phyloP scores from a whole-genome alignment of 1,140 invertebrate genomes.

The Drosophila trapezifrons region DNA sequence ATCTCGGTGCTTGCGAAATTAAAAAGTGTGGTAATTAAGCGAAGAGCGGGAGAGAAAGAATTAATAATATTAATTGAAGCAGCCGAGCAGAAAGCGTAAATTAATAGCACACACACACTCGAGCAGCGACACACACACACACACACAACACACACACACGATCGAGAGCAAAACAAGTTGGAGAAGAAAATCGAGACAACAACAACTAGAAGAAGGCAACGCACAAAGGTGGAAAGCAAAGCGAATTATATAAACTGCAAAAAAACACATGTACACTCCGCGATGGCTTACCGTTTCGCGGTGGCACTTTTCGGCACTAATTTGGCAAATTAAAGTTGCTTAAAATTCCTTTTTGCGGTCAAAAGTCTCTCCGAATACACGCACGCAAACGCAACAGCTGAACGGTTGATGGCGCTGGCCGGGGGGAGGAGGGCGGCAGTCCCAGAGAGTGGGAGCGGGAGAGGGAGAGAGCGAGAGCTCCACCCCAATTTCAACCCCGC shows the following conservation, averaged over 20 bases:
- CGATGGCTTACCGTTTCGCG: slow-evolving; percentile 29
- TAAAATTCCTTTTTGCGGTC: slow-evolving; percentile 7
- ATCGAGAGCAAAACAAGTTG: slow-evolving; percentile 58
- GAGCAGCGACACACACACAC: slow-evolving; percentile 1
- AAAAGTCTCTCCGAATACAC: slow-evolving; percentile 33
- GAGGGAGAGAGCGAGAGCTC: slow-evolving; percentile 36
- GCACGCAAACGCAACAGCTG: slow-evolving; percentile 64
- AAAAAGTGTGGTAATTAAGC: slow-evolving; percentile 63
- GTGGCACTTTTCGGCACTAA: slow-evolving; percentile 18
- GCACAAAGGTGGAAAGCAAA: slow-evolving; percentile 39
- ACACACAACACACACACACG: slow-evolving; percentile 4
- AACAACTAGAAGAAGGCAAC: slow-evolving; percentile 26
- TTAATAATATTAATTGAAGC: slow-evolving; percentile 82
- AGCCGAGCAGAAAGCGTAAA: slow-evolving; percentile 79
- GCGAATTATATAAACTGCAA: slow-evolving; percentile 53
- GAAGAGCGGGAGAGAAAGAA: slow-evolving; percentile 65
- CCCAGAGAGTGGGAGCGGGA: slow-evolving; percentile 1
- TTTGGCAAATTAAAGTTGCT: slow-evolving; percentile 18
- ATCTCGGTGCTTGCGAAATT: slow-evolving; percentile 39
- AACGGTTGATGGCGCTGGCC: slow-evolving; percentile 44
- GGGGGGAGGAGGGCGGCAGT: background rate
- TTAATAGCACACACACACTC: slow-evolving; percentile 51
- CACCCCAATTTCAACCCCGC: slow-evolving; percentile 61
- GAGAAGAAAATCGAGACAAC: slow-evolving; percentile 37
- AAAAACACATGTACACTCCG: slow-evolving; percentile 27